Evolutionary conservation across 2,888 invertebrate genomes (phyloP).

Genomic region (Acanthosoma haemorrhoidale): DNA sequence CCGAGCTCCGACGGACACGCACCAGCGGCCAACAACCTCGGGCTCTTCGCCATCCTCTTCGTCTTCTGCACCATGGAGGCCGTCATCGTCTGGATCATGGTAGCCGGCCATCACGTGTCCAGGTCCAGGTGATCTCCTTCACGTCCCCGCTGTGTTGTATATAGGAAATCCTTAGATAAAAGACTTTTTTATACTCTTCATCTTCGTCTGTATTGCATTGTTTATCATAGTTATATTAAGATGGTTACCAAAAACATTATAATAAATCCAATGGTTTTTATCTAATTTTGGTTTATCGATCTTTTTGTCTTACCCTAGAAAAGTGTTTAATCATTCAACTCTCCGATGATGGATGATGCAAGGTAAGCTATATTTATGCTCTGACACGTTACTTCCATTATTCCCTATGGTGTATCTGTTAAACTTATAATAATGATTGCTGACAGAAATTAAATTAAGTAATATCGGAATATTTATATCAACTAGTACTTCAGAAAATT

Average conservation of each 20-base stretch:
- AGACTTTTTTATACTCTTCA: background rate
- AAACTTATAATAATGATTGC: too few relatives aligned
- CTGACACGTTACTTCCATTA: too few relatives aligned
- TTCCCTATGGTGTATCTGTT: too few relatives aligned
- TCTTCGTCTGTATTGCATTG: background rate
- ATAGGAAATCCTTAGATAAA: background rate
- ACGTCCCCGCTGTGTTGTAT: background rate
- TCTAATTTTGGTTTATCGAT: too few relatives aligned
- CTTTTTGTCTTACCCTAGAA: too few relatives aligned
- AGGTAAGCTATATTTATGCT: too few relatives aligned
- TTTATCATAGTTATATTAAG: background rate
- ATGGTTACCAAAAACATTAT: background rate
- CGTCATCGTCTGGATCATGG: constrained; percentile 34
- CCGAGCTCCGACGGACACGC: constrained; percentile 16
- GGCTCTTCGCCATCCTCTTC: constrained; percentile 35
- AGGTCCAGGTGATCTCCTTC: background rate
- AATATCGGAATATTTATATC: too few relatives aligned
- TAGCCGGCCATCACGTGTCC: constrained; percentile 29
- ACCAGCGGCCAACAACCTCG: constrained; percentile 32
- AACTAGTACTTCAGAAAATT: too few relatives aligned
- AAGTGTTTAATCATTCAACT: too few relatives aligned
- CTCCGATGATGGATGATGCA: too few relatives aligned
- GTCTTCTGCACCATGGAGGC: constrained; percentile 37
- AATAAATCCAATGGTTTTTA: background rate
- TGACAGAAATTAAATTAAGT: too few relatives aligned